Evolutionary conservation across 2,113 vertebrate genomes (phyloP).

Genomic region (Melanocharis versteri): DNA sequence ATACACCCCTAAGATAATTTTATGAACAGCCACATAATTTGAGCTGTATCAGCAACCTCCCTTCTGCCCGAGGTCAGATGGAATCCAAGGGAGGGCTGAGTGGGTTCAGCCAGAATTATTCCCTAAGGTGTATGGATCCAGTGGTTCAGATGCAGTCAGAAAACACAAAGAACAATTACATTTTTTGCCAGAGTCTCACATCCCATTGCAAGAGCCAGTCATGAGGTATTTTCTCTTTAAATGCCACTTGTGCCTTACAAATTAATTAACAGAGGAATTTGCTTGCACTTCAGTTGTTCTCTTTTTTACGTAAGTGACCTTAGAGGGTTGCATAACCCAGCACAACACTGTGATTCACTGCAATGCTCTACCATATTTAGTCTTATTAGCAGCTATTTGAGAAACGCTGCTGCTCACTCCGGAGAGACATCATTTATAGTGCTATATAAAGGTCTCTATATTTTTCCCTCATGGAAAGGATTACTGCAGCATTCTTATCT

Average conservation of each 20-base stretch:
- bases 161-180: not conserved
- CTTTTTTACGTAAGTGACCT: conserved; percentile 69
- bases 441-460: conserved; percentile 64
- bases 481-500: conserved; percentile 49
- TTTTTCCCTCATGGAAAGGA: conserved; percentile 53
- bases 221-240: not conserved
- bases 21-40: not conserved
- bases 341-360: conserved; percentile 56
- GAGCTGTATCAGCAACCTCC: not conserved
- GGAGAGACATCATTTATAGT: conserved; percentile 56
- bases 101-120: not conserved
- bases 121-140: not conserved
- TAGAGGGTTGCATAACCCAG: conserved; percentile 43
- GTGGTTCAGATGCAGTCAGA: not conserved
- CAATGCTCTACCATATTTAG: conserved; percentile 50
- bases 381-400: conserved; percentile 68
- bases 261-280: conserved; percentile 14
- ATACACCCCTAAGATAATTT: not conserved
- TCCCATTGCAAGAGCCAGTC: not conserved
- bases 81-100: not conserved
- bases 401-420: conserved; percentile 25
- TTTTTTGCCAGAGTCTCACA: not conserved
- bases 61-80: not conserved
- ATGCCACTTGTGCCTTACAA: not conserved
- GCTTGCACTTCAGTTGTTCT: conserved; percentile 20